A percentile compares a stretch with the other conserved stretches of the same genome.
Conservation (phyloP, 2,888 invertebrate genomes). For the Cantharis lateralis region DNA sequence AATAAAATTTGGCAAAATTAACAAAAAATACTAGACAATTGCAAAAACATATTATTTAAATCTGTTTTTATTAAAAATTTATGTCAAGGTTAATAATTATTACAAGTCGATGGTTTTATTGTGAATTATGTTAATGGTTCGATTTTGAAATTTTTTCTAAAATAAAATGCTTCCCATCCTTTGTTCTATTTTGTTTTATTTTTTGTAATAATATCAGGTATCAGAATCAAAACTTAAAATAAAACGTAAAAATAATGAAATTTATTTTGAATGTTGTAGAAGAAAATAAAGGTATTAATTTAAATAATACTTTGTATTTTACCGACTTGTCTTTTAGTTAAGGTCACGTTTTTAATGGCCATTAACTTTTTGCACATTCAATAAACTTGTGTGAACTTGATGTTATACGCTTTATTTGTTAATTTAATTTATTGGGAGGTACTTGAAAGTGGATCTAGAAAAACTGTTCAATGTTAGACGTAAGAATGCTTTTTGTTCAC, state of each 20-base stretch:
- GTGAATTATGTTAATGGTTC: not conserved
- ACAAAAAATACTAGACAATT: not conserved
- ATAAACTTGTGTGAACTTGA: not conserved
- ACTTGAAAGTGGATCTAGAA: not conserved
- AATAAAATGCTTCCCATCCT: not conserved
- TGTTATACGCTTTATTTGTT: not conserved
- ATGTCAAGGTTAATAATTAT: conserved; percentile 1
- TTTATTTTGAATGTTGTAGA: not conserved
- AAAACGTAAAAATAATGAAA: not conserved
- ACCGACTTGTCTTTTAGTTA: not conserved
- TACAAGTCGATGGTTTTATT: not conserved
- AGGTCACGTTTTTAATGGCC: not conserved
- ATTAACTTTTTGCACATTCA: not conserved
- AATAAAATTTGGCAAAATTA: not conserved
- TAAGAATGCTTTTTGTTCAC: not conserved
- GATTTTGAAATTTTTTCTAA: not conserved
- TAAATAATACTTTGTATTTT: conserved; percentile 3
- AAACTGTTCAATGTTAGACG: not conserved
- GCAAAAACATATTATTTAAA: not conserved
- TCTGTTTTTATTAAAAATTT: not conserved
- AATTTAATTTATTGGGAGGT: not conserved
- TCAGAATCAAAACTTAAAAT: not conserved
- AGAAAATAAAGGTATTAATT: not conserved
- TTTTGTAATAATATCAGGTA: not conserved
- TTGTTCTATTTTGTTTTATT: not conserved